Evolutionary conservation across 35 echinoderm and acorn worm genomes (phyloP).

Genomic region (Apostichopus californicus): DNA sequence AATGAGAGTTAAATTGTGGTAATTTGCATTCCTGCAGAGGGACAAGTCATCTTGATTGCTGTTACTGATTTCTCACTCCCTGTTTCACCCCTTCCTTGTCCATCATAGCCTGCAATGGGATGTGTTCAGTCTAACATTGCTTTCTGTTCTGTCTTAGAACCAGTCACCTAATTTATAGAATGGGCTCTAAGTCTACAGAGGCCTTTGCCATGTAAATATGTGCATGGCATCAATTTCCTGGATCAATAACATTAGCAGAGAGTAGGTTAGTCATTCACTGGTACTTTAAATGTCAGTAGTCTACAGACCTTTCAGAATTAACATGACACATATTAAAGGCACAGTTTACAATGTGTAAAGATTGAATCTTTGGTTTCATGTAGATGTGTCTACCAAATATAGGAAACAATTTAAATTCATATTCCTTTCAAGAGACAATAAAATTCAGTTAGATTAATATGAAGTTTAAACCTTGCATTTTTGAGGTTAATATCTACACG

Average conservation of each 20-base stretch:
- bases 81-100: neutral
- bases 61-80: neutral
- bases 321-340: too few relatives aligned
- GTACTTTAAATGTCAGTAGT: neutral
- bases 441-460: too few relatives aligned
- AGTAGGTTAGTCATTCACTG: neutral
- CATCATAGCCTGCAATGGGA: neutral
- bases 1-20: neutral
- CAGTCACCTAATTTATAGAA: neutral
- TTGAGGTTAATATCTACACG: too few relatives aligned
- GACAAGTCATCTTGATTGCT: neutral
- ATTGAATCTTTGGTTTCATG: too few relatives aligned
- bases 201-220: neutral
- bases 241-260: slow-evolving; percentile 2
- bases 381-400: too few relatives aligned
- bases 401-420: too few relatives aligned
- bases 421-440: too few relatives aligned
- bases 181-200: neutral
- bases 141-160: neutral
- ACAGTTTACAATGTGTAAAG: too few relatives aligned
- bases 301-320: too few relatives aligned
- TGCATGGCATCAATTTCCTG: neutral
- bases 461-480: too few relatives aligned
- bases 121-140: neutral
- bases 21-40: neutral